Percentiles rank a stretch among this genome's conserved stretches.
Conservation (phyloP, 2,888 invertebrate genomes). For the Electrophaes corylata region DNA sequence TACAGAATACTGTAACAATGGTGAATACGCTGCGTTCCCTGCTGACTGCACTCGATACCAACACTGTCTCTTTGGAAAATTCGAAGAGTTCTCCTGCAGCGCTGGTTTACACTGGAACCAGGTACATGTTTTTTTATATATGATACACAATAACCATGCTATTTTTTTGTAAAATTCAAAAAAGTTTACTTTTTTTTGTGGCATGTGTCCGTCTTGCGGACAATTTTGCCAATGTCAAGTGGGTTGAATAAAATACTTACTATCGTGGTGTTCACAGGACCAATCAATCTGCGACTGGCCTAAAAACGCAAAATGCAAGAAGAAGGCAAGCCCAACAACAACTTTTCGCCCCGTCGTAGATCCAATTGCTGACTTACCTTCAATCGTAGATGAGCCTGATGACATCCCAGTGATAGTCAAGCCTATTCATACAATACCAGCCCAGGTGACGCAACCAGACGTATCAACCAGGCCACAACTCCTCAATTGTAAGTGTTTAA, state of each 20-base stretch:
- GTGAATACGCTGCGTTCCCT: constrained; percentile 86
- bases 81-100: constrained; percentile 88
- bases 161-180: not conserved
- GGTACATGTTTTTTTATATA: constrained; percentile 60
- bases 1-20: constrained; percentile 83
- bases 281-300: constrained; percentile 90
- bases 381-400: constrained; percentile 30
- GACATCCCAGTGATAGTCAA: constrained; percentile 38
- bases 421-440: constrained; percentile 56
- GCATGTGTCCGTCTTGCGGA: too few relatives aligned
- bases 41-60: constrained; percentile 90
- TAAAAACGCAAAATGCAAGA: constrained; percentile 84
- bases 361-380: constrained; percentile 30
- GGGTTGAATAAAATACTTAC: not conserved
- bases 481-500: constrained; percentile 57
- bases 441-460: constrained; percentile 59
- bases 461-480: constrained; percentile 59
- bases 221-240: too few relatives aligned
- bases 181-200: not conserved
- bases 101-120: constrained; percentile 90
- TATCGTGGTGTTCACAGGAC: constrained; percentile 62
- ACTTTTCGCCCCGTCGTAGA: constrained; percentile 48
- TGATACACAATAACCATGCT: not conserved
- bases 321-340: constrained; percentile 50
- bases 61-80: constrained; percentile 91